Evolutionary conservation across 2,113 vertebrate species (phyloP).

Genomic region (Brachyhypopomus gauderio): DNA sequence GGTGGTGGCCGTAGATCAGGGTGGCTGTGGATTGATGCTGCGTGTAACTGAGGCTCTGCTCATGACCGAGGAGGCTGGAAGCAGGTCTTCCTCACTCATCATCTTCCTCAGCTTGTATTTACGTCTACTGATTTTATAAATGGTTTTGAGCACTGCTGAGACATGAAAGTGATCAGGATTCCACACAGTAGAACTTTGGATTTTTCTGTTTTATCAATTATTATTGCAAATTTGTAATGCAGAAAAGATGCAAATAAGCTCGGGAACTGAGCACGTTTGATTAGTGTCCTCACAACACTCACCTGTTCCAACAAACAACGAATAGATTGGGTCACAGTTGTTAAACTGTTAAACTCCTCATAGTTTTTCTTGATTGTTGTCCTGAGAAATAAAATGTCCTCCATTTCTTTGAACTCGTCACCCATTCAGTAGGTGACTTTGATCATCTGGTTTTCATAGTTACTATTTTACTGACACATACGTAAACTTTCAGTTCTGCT

Average conservation of each 20-base stretch:
- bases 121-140: neutral
- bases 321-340: too few relatives aligned
- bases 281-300: too few relatives aligned
- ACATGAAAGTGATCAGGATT: neutral
- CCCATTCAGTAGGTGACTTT: neutral
- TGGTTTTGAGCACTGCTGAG: neutral
- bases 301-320: too few relatives aligned
- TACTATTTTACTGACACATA: neutral
- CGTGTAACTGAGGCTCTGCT: too few relatives aligned
- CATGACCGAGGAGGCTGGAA: too few relatives aligned
- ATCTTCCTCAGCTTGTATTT: too few relatives aligned
- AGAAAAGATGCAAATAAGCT: too few relatives aligned
- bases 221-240: neutral
- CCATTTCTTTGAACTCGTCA: neutral
- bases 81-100: neutral
- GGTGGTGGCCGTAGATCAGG: neutral
- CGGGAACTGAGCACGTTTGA: too few relatives aligned
- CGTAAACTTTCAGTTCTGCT: too few relatives aligned
- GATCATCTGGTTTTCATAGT: neutral
- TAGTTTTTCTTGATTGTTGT: too few relatives aligned
- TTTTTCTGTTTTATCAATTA: neutral
- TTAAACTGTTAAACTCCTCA: too few relatives aligned
- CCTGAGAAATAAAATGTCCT: too few relatives aligned
- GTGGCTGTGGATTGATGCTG: neutral
- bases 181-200: neutral